Evolutionary conservation across 2,888 invertebrate genomes (phyloP).

Genomic region (Aporophyla lueneburgensis): DNA sequence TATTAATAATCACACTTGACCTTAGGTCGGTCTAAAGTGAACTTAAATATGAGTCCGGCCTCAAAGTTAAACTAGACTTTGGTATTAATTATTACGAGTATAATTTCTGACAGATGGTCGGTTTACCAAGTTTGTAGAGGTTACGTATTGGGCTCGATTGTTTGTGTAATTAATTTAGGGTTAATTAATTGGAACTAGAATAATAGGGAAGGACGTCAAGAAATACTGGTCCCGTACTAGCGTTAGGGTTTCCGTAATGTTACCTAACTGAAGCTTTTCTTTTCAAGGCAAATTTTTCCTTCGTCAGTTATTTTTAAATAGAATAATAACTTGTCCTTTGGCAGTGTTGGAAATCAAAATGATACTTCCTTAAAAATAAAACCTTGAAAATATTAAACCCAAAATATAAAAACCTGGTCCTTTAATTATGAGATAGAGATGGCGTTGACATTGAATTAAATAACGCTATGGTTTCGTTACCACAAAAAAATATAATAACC

Average conservation of each 20-base stretch:
- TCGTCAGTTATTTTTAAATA: no score
- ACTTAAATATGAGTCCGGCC: conserved; percentile 43
- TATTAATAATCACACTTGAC: conserved; percentile 57
- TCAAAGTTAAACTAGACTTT: conserved; percentile 54
- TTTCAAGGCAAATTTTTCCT: not conserved
- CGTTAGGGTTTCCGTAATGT: not conserved
- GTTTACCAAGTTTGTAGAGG: conserved; percentile 43
- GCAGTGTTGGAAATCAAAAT: no score
- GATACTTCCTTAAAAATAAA: no score
- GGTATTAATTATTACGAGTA: conserved; percentile 51
- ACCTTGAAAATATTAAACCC: no score
- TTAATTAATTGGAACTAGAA: conserved; percentile 26
- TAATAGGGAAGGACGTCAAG: conserved; percentile 8
- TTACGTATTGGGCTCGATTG: conserved; percentile 32
- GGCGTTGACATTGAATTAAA: not conserved
- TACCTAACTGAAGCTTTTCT: not conserved
- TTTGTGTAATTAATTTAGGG: conserved; percentile 33
- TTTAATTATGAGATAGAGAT: no score
- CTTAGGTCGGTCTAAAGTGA: conserved; percentile 46
- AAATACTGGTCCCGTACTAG: not conserved
- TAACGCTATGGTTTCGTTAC: not conserved
- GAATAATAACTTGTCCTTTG: no score
- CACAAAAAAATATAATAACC: not conserved
- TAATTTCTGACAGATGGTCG: conserved; percentile 38
- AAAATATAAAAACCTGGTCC: no score